These are phyloP conservation scores for Folsomia manolachei DNA, from an alignment of 2,888 invertebrate species.

Conservation along the genomic window DNA sequence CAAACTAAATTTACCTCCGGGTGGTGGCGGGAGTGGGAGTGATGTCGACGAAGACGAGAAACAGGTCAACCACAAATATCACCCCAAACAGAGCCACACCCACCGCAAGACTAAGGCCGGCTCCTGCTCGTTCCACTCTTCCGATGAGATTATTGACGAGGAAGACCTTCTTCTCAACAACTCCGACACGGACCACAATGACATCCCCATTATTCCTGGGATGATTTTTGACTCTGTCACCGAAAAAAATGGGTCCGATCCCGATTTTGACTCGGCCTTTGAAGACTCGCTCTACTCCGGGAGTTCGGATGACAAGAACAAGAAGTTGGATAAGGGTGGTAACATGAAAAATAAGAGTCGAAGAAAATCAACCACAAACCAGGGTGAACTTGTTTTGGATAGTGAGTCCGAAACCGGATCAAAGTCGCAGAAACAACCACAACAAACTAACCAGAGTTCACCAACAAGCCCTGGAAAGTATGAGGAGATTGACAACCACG, in stretches of 20 bases:
- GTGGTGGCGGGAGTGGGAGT: neutral
- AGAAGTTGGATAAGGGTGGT: neutral
- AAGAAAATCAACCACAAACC: neutral
- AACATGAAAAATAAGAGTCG: neutral
- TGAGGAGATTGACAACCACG: neutral
- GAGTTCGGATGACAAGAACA: constrained; percentile 1
- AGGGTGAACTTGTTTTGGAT: neutral
- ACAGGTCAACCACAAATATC: neutral
- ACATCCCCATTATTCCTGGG: constrained; percentile 2
- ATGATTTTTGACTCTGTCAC: neutral
- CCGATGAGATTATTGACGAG: constrained; percentile 10
- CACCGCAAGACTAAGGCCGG: constrained; percentile 2
- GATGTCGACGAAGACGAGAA: neutral
- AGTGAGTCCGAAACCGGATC: no score
- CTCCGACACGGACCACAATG: neutral
- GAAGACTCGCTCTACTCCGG: constrained; percentile 19
- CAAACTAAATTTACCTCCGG: neutral
- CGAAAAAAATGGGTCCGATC: neutral
- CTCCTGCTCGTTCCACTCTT: neutral
- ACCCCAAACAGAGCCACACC: no score
- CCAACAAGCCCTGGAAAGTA: neutral
- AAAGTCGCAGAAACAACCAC: no score
- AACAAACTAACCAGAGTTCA: no score
- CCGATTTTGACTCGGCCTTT: constrained; percentile 14
- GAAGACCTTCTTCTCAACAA: neutral